A percentile compares a stretch with the other conserved stretches of the same genome.
phyloP scores from a whole-genome alignment of 2,888 invertebrate genomes.

The Empis stercorea region DNA sequence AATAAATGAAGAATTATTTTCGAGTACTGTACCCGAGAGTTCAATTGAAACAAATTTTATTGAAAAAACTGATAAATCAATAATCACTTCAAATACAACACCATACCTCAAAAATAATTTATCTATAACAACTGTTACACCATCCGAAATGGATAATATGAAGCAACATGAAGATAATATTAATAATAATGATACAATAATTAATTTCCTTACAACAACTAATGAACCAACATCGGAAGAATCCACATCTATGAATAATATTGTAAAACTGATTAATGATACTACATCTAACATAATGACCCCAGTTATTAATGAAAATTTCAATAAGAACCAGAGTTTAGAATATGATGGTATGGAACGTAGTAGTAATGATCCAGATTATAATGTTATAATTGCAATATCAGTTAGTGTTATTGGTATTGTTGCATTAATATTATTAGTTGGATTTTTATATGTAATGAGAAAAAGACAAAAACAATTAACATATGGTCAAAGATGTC shows the following conservation, averaged over 20 bases:
- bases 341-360: not conserved
- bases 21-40: slow-evolving; percentile 19
- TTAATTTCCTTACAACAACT: not conserved
- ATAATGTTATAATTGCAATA: slow-evolving; percentile 66
- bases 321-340: not conserved
- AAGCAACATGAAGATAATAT: slow-evolving; percentile 3
- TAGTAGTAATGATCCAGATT: slow-evolving; percentile 35
- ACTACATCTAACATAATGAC: too few relatives aligned
- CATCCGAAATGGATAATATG: not conserved
- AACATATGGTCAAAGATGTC: slow-evolving; percentile 74
- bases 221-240: too few relatives aligned
- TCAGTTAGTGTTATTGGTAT: slow-evolving; percentile 70
- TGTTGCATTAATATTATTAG: slow-evolving; percentile 61
- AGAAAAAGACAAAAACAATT: slow-evolving; percentile 68
- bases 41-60: slow-evolving; percentile 27
- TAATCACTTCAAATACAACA: slow-evolving; percentile 10
- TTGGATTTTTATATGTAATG: slow-evolving; percentile 63
- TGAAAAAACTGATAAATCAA: slow-evolving; percentile 17
- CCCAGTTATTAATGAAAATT: too few relatives aligned
- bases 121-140: slow-evolving; percentile 8
- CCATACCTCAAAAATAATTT: slow-evolving; percentile 6
- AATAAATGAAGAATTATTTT: too few relatives aligned
- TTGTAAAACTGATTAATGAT: too few relatives aligned
- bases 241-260: too few relatives aligned
- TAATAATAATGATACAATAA: slow-evolving; percentile 3